Conservation (phyloP, 2,888 invertebrate genomes). For the Allophyes oxyacanthae region DNA sequence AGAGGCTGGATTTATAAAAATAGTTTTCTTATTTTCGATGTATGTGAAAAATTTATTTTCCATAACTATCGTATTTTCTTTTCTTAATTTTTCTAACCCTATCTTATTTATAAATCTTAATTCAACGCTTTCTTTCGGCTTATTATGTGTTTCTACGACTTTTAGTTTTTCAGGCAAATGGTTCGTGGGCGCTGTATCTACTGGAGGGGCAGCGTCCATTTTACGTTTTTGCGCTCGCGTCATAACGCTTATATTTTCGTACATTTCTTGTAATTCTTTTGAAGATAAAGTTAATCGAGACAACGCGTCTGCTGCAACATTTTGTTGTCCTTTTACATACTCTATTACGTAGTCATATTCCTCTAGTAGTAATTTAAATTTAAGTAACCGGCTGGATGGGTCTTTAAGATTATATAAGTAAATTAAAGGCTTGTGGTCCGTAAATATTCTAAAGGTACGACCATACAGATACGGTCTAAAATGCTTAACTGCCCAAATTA, state of each 20-base stretch:
- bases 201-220: background rate
- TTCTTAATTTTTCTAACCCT: background rate
- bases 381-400: background rate
- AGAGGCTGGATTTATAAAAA: conserved; percentile 1
- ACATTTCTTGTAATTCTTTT: background rate
- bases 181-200: background rate
- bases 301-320: background rate
- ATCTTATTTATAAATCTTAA: background rate
- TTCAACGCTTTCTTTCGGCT: background rate
- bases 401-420: background rate
- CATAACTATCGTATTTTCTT: background rate
- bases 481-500: background rate
- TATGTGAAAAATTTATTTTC: too few relatives aligned
- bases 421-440: background rate
- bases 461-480: background rate
- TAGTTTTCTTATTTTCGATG: background rate
- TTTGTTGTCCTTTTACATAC: background rate
- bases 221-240: background rate
- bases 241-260: conserved; percentile 1
- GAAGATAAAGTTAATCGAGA: background rate
- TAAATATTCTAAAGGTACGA: background rate
- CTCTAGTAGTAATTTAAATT: background rate
- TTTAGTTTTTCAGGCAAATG: background rate
- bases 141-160: background rate
- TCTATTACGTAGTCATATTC: background rate